A percentile compares a stretch with the other conserved stretches of the same genome.
Conservation (phyloP, 2,113 vertebrate genomes). For the Hypomesus transpacificus region DNA sequence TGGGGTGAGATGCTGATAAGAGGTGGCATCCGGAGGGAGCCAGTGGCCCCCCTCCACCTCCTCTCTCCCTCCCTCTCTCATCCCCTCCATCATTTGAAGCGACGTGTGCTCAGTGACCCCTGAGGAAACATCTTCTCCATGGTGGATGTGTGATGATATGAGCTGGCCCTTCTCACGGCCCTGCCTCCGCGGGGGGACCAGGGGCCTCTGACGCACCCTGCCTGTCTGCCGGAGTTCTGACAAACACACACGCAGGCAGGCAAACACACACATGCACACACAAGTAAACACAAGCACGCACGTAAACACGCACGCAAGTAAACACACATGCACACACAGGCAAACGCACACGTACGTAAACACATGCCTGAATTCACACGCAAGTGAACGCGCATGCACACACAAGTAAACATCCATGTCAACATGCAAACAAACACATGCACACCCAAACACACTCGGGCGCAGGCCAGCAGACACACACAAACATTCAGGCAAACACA, state of each 20-base stretch:
- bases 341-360: slow-evolving; percentile 10
- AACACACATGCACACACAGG: background rate
- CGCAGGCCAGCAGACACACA: background rate
- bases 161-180: slow-evolving; percentile 26
- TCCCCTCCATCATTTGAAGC: slow-evolving; percentile 30
- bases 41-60: background rate
- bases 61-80: background rate
- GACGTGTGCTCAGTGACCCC: slow-evolving; percentile 32
- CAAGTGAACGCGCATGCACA: background rate
- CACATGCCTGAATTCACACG: background rate
- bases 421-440: background rate
- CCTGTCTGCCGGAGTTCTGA: background rate
- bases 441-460: background rate
- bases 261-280: background rate
- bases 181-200: background rate
- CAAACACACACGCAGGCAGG: background rate
- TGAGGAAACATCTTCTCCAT: slow-evolving; percentile 38
- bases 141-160: slow-evolving; percentile 42
- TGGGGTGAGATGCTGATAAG: slow-evolving; percentile 11
- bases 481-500: background rate
- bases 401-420: background rate
- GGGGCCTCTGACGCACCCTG: background rate
- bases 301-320: background rate
- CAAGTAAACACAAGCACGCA: background rate
- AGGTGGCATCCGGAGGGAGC: slow-evolving; percentile 21